Percentiles rank a stretch among this genome's conserved stretches.
Conservation (phyloP, 2,888 invertebrate species). For the Rhabditophanes sp. region DNA sequence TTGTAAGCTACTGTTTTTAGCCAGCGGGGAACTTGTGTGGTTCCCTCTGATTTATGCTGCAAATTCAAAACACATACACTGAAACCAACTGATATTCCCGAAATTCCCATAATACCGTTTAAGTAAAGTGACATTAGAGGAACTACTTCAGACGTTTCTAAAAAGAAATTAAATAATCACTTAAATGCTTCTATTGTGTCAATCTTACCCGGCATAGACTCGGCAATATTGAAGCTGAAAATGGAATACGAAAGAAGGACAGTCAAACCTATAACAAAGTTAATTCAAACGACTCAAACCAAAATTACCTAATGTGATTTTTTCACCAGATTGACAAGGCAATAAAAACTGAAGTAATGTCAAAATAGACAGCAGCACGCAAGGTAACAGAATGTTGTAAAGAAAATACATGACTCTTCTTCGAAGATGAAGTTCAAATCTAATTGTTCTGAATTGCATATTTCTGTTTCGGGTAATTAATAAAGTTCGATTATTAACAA, state of each 20-base stretch:
- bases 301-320: conserved; percentile 24
- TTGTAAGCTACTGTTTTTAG: too few relatives aligned
- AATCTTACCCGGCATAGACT: conserved; percentile 49
- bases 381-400: conserved; percentile 23
- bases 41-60: conserved; percentile 41
- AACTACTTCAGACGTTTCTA: conserved; percentile 48
- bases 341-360: conserved; percentile 47
- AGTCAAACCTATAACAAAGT: too few relatives aligned
- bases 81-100: conserved; percentile 19
- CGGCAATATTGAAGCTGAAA: conserved; percentile 48
- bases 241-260: conserved; percentile 48
- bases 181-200: too few relatives aligned
- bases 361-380: conserved; percentile 28
- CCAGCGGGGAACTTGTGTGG: too few relatives aligned
- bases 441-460: conserved; percentile 14
- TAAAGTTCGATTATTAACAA: conserved; percentile 21
- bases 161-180: too few relatives aligned
- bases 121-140: conserved; percentile 48
- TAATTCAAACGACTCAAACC: too few relatives aligned
- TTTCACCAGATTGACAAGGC: conserved; percentile 46
- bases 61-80: conserved; percentile 48
- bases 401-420: conserved; percentile 19
- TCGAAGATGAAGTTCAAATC: conserved; percentile 22
- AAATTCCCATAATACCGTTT: conserved; percentile 47
- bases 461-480: conserved; percentile 10